Conservation (phyloP, 2,113 vertebrate genomes). For the Poeciliopsis occidentalis region DNA sequence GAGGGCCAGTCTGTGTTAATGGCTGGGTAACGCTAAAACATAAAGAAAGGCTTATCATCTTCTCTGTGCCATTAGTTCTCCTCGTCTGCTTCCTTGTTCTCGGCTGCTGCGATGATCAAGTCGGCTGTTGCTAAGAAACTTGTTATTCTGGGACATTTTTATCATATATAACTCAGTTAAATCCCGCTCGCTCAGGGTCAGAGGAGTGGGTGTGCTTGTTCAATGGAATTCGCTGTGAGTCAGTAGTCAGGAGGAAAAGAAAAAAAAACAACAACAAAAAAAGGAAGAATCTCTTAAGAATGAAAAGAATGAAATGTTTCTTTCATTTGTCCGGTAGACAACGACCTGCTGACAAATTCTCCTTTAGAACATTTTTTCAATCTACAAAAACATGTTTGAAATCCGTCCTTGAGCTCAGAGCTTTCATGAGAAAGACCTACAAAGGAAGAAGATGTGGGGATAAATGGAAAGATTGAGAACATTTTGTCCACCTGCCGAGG, state of each 20-base stretch:
- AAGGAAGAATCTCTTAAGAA: slow-evolving; percentile 1
- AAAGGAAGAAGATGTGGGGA: too few relatives aligned
- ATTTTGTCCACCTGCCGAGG: neutral
- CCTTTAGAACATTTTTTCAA: neutral
- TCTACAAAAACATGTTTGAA: neutral
- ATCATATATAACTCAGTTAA: slow-evolving; percentile 42
- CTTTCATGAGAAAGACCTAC: neutral
- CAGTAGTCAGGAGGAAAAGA: neutral
- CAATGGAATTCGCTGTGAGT: slow-evolving; percentile 22
- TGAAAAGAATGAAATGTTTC: neutral
- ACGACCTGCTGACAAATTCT: neutral
- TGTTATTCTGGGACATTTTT: slow-evolving; percentile 41
- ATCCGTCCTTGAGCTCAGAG: slow-evolving; percentile 3
- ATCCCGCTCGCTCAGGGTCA: slow-evolving; percentile 42
- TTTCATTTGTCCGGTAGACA: slow-evolving; percentile 1
- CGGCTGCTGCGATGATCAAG: slow-evolving; percentile 13
- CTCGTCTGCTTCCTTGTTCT: slow-evolving; percentile 15
- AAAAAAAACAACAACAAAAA: neutral
- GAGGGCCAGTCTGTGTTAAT: neutral
- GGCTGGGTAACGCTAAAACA: neutral
- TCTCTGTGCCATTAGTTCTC: slow-evolving; percentile 5
- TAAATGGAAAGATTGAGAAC: too few relatives aligned
- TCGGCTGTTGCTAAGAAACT: slow-evolving; percentile 60
- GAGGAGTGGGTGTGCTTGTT: slow-evolving; percentile 34
- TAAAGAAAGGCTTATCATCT: neutral